phyloP scores from a whole-genome alignment of 1,140 invertebrate species.

The Cylas formicarius region DNA sequence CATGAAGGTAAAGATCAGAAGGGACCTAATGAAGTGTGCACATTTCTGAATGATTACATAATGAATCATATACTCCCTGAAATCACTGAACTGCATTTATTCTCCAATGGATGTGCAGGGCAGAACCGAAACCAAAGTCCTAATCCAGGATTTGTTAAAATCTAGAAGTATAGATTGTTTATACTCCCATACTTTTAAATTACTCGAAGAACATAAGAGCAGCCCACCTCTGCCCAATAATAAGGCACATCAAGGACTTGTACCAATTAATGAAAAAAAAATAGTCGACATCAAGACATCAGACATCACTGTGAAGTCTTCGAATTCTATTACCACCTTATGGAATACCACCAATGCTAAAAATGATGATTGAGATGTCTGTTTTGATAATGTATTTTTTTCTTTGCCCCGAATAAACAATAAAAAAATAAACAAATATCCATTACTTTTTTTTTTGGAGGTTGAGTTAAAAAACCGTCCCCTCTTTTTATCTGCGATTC shows the following conservation, averaged over 20 bases:
- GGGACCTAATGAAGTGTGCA: slow-evolving; percentile 16
- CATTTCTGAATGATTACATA: slow-evolving; percentile 15
- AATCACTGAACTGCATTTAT: slow-evolving; percentile 30
- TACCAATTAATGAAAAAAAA: slow-evolving; percentile 18
- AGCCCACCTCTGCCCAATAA: slow-evolving; percentile 5
- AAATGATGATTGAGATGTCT: no score
- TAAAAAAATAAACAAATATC: no score
- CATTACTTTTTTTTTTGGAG: no score
- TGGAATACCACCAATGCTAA: no score
- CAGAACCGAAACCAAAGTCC: slow-evolving; percentile 31
- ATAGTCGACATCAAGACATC: slow-evolving; percentile 16
- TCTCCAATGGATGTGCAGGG: slow-evolving; percentile 28
- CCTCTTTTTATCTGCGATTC: no score
- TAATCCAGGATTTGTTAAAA: slow-evolving; percentile 16
- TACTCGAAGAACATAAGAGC: slow-evolving; percentile 6
- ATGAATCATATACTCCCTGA: slow-evolving; percentile 8
- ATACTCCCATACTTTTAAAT: slow-evolving; percentile 11
- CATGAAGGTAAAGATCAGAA: slow-evolving; percentile 18
- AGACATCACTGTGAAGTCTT: no score
- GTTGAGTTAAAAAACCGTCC: no score
- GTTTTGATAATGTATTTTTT: no score
- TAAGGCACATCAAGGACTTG: slow-evolving; percentile 3
- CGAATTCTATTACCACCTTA: no score
- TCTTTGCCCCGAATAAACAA: no score
- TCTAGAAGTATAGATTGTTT: slow-evolving; percentile 9